These are phyloP conservation scores for Sitta europaea DNA, from an alignment of 2,113 vertebrate species.

Conservation along the genomic window DNA sequence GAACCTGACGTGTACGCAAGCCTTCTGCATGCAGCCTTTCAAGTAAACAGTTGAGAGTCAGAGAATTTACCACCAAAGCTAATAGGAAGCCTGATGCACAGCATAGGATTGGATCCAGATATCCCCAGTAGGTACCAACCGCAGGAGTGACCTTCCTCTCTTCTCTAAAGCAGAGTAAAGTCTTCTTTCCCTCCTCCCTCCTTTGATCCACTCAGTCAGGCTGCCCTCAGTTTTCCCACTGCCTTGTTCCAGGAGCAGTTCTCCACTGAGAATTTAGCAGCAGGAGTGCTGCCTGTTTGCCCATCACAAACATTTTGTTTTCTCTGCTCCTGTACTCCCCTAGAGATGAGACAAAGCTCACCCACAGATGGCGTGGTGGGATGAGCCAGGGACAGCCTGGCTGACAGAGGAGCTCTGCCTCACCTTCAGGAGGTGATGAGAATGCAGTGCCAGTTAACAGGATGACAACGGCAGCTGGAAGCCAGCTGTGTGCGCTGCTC, in stretches of 20 bases:
- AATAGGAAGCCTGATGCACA: background rate
- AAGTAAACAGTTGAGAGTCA: background rate
- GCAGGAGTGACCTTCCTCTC: background rate
- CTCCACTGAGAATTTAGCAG: background rate
- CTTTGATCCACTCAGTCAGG: rapidly evolving
- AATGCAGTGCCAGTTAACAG: background rate
- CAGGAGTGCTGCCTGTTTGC: background rate
- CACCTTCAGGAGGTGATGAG: background rate
- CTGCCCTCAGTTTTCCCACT: background rate
- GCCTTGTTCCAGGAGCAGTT: background rate
- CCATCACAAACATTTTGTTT: background rate
- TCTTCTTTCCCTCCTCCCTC: background rate
- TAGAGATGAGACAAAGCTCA: background rate
- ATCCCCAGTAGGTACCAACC: background rate
- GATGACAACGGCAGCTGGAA: background rate
- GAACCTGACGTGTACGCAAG: background rate
- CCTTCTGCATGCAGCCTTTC: background rate
- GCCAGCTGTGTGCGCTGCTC: background rate
- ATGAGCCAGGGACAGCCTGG: background rate
- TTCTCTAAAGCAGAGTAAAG: background rate
- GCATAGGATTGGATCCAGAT: background rate
- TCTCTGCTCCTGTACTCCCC: background rate
- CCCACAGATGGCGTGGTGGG: rapidly evolving
- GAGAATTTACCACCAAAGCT: background rate
- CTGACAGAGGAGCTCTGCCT: background rate